Evolutionary conservation across 2,888 invertebrate species (phyloP), one percentile per base, ranked within the genome.

Genomic region (Nezara viridula): DNA sequence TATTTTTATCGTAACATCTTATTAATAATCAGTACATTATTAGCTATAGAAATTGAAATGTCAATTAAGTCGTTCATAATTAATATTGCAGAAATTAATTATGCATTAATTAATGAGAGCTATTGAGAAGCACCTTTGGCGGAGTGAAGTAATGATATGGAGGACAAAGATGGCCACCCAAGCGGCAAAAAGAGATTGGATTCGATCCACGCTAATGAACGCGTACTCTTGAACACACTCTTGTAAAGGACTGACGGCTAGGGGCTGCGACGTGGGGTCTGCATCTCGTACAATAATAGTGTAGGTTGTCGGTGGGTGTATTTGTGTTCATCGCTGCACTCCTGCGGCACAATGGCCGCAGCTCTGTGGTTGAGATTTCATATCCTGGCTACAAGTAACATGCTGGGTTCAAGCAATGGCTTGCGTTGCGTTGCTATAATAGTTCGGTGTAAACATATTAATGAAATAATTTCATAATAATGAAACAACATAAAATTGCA

Each of bases 31-130:
- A 2, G 21, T 21, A 19, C 21, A 50, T 21, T 19, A 50, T 50
- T 50, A 21, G 3, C 14, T 73, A 37, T 73, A 0, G 19, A 9
- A 73, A 2, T 27, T 60, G 32, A 32, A 2, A 37, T 19, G 21
- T n/a, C 32, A 66, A 73, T 73, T 73, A 73, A 73, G 12, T 37
- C 37, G 66, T 19, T 73, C 66, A 32, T 73, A 37, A 73, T 73
- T 16, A 19, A 37, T 73, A 66, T 27, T 14, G 66, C 7, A 1
- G 66, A 37, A 73, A 73, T 73, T 73, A 73, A 73, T 73, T 73
- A 73, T 73, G 66, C 32, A 73, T 27, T 37, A 73, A 2, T 44
- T 37, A 73, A 73, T 73, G 14, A 60, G 60, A 32, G 60, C 14
- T 4, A 60, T 60, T 27, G 66, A 73, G 21, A 21, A 24, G 37